A percentile compares a stretch with the other conserved stretches of the same genome.
phyloP scores from a whole-genome alignment of 2,888 invertebrate species.

The Megamerina dolium region DNA sequence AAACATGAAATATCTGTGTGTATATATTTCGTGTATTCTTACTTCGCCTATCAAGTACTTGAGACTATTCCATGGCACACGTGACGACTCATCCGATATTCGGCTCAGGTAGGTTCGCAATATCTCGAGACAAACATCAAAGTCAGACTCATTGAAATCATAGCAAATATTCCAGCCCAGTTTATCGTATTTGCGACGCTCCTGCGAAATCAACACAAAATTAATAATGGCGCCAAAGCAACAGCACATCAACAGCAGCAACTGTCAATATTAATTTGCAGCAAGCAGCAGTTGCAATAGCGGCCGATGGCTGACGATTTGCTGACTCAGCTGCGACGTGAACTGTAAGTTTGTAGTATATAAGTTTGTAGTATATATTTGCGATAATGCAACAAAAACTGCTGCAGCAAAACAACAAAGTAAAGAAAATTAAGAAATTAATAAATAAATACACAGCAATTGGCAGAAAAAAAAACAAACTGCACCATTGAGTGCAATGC shows the following conservation, averaged over 20 bases:
- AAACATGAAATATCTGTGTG: not conserved
- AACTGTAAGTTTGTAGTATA: no score
- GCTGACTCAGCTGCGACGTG: no score
- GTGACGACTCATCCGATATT: slow-evolving; percentile 53
- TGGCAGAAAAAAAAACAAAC: no score
- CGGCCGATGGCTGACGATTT: no score
- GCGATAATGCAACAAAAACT: no score
- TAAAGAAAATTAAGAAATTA: no score
- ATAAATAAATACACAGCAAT: no score
- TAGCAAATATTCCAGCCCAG: slow-evolving; percentile 92
- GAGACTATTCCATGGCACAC: slow-evolving; percentile 83
- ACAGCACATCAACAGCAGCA: not conserved
- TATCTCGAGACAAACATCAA: slow-evolving; percentile 80
- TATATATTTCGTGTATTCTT: slow-evolving; percentile 11
- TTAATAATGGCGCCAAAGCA: not conserved
- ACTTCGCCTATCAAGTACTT: slow-evolving; percentile 91
- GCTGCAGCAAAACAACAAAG: no score
- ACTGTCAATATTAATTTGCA: slow-evolving; percentile 8
- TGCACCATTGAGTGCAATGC: no score
- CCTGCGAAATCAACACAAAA: slow-evolving; percentile 51
- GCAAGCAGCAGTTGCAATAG: slow-evolving; percentile 2
- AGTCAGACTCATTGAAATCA: slow-evolving; percentile 91
- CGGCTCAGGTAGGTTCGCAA: slow-evolving; percentile 78
- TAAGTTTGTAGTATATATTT: no score
- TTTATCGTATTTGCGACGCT: slow-evolving; percentile 87